Conservation (phyloP, 2,888 invertebrate genomes). For the Aphidoletes aphidimyza region DNA sequence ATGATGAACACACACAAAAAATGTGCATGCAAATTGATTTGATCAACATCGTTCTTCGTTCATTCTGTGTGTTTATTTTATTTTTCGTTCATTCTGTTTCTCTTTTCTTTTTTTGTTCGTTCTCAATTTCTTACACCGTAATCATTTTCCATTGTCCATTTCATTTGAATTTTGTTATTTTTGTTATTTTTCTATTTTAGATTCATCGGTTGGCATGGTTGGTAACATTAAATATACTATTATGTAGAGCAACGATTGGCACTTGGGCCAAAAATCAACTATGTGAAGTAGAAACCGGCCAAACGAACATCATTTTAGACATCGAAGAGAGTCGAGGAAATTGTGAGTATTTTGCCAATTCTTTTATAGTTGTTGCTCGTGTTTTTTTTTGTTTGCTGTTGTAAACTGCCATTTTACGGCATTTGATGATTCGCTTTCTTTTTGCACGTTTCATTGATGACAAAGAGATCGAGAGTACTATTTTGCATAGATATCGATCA, state of each 20-base stretch:
- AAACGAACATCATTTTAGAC: conserved; percentile 89
- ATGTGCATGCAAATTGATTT: neutral
- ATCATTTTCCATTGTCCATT: neutral
- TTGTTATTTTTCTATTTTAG: conserved; percentile 3
- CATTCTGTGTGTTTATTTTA: neutral
- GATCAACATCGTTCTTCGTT: neutral
- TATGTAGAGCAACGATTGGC: conserved; percentile 57
- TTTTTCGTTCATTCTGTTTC: neutral
- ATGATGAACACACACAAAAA: neutral
- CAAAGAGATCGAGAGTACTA: neutral
- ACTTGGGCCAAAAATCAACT: conserved; percentile 65
- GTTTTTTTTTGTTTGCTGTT: too few relatives aligned
- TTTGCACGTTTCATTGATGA: conserved; percentile 38
- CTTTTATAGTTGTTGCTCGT: too few relatives aligned
- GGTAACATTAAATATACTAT: conserved; percentile 48
- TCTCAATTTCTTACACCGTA: neutral
- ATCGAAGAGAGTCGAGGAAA: conserved; percentile 88
- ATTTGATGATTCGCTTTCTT: conserved; percentile 9
- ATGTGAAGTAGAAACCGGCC: conserved; percentile 88
- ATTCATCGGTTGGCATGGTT: conserved; percentile 54
- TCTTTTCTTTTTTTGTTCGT: neutral
- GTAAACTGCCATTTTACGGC: too few relatives aligned
- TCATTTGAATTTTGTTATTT: conserved; percentile 20
- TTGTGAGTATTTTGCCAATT: conserved; percentile 80
- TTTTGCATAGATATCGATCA: conserved; percentile 32